Evolutionary conservation across 2,797 vertebrate species (phyloP).

Genomic region (Melanogrammus aeglefinus): DNA sequence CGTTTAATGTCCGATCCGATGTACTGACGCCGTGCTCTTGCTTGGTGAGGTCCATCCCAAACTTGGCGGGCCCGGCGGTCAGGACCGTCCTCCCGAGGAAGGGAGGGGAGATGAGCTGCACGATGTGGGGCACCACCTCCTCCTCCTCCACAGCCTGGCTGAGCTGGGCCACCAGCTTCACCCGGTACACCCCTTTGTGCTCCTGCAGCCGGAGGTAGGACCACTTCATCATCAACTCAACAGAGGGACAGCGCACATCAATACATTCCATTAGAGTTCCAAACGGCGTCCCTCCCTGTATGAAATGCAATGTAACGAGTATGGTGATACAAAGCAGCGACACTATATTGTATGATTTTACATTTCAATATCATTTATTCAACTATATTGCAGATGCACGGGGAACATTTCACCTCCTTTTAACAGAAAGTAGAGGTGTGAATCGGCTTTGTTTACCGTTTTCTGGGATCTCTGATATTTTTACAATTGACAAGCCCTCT

Average conservation of each 20-base stretch:
- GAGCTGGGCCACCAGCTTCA: slow-evolving; percentile 79
- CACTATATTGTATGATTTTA: too few species aligned
- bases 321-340: not conserved
- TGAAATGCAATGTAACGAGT: too few species aligned
- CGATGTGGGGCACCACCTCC: slow-evolving; percentile 70
- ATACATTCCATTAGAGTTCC: not conserved
- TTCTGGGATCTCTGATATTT: not conserved
- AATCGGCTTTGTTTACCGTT: not conserved
- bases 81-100: slow-evolving; percentile 76
- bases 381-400: not conserved
- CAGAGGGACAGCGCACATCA: not conserved
- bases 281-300: too few species aligned
- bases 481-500: not conserved
- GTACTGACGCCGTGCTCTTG: slow-evolving; percentile 75
- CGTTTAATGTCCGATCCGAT: not conserved
- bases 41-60: slow-evolving; percentile 80
- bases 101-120: slow-evolving; percentile 81
- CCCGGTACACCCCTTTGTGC: slow-evolving; percentile 70
- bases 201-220: slow-evolving; percentile 30
- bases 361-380: too few species aligned
- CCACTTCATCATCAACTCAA: not conserved
- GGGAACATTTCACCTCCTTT: not conserved
- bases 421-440: not conserved
- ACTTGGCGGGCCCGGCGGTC: slow-evolving; percentile 79
- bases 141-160: slow-evolving; percentile 66